Evolutionary conservation across 2,888 invertebrate species (phyloP).

Genomic region (Dasypolia templi): DNA sequence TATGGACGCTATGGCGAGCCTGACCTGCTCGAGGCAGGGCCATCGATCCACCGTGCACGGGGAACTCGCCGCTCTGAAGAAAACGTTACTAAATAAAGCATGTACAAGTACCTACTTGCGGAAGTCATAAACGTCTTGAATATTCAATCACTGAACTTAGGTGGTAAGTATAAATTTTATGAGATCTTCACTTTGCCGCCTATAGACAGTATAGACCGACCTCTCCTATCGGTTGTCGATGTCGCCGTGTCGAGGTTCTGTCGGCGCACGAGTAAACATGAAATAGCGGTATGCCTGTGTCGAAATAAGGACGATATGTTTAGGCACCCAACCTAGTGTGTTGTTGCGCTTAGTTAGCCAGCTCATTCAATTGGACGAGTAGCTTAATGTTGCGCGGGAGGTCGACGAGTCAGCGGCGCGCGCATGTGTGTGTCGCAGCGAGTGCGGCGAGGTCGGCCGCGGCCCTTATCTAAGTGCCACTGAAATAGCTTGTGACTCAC

Average conservation of each 20-base stretch:
- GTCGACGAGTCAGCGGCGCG: constrained; percentile 38
- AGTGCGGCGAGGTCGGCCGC: constrained; percentile 33
- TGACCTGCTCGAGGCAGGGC: not conserved
- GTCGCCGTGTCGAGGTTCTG: too few relatives aligned
- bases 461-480: constrained; percentile 50
- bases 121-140: not conserved
- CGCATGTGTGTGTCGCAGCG: constrained; percentile 7
- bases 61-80: not conserved
- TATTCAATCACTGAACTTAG: too few relatives aligned
- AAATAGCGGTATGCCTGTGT: too few relatives aligned
- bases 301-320: not conserved
- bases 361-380: constrained; percentile 6
- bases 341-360: not conserved
- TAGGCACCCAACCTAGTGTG: not conserved
- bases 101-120: not conserved
- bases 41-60: not conserved
- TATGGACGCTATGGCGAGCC: too few relatives aligned
- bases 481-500: constrained; percentile 58
- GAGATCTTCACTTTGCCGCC: not conserved
- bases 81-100: too few relatives aligned
- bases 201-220: not conserved
- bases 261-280: too few relatives aligned
- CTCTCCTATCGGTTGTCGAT: too few relatives aligned
- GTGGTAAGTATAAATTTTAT: too few relatives aligned
- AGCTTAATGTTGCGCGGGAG: constrained; percentile 15